phyloP scores from a whole-genome alignment of 2,888 invertebrate genomes.

The Nymphalis c-album region DNA sequence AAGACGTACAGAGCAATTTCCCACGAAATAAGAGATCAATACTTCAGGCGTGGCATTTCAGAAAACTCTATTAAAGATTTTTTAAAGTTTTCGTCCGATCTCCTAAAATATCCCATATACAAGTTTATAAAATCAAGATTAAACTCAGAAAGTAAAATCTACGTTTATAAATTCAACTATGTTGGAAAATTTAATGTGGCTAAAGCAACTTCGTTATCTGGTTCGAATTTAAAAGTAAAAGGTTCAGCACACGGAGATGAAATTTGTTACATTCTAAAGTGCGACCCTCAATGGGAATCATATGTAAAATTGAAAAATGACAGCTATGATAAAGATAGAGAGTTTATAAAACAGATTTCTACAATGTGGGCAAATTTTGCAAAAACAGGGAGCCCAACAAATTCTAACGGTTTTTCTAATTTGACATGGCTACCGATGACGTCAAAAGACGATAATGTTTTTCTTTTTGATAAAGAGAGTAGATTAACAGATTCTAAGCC shows the following conservation, averaged over 20 bases:
- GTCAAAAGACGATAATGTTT: conserved; percentile 49
- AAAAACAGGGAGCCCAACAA: conserved; percentile 67
- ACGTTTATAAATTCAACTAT: conserved; percentile 75
- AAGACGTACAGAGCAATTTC: conserved; percentile 53
- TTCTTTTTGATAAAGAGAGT: conserved; percentile 53
- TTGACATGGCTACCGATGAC: conserved; percentile 61
- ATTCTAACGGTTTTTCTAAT: conserved; percentile 44
- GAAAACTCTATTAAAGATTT: conserved; percentile 58
- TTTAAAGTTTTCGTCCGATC: conserved; percentile 69
- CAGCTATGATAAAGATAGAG: conserved; percentile 54
- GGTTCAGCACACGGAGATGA: conserved; percentile 77
- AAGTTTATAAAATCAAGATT: conserved; percentile 62
- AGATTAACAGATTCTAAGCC: conserved; percentile 48
- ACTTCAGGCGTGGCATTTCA: conserved; percentile 57
- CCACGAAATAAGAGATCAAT: conserved; percentile 56
- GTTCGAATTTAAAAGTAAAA: conserved; percentile 51
- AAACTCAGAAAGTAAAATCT: conserved; percentile 50
- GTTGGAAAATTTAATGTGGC: conserved; percentile 65
- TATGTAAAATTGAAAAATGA: conserved; percentile 56
- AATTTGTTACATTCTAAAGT: conserved; percentile 73
- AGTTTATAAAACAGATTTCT: conserved; percentile 63
- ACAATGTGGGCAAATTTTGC: conserved; percentile 78
- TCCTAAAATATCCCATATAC: conserved; percentile 68
- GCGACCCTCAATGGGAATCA: conserved; percentile 65
- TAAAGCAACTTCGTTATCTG: conserved; percentile 58